These are phyloP conservation scores for Julus scanicus DNA, from an alignment of 2,888 invertebrate genomes.

Conservation along the genomic window DNA sequence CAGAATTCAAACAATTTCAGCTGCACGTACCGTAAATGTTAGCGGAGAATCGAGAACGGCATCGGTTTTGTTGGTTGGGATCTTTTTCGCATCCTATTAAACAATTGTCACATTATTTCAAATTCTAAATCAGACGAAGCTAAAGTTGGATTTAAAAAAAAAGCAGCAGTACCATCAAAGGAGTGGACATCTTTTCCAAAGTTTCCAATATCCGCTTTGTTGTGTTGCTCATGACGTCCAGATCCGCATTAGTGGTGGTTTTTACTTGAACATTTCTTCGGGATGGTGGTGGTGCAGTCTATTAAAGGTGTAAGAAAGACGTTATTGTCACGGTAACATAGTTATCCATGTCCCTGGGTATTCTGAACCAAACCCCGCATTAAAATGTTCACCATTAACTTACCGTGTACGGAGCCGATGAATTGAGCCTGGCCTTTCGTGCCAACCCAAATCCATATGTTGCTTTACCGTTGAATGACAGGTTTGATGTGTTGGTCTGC, in stretches of 20 bases:
- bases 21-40: conserved; percentile 48
- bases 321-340: too few relatives aligned
- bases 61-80: conserved; percentile 69
- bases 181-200: conserved; percentile 84
- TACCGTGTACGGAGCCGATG: conserved; percentile 53
- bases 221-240: conserved; percentile 74
- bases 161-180: conserved; percentile 69
- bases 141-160: background rate
- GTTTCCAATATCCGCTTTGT: conserved; percentile 82
- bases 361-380: too few relatives aligned
- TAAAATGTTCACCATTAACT: background rate
- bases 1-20: too few relatives aligned
- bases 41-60: conserved; percentile 48
- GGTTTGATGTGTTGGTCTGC: conserved; percentile 7
- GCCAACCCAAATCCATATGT: conserved; percentile 50
- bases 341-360: too few relatives aligned
- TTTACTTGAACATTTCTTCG: conserved; percentile 63
- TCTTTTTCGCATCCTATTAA: conserved; percentile 77
- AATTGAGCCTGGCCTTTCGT: conserved; percentile 21
- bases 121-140: too few relatives aligned
- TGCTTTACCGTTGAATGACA: conserved; percentile 49
- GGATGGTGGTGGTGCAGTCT: conserved; percentile 57
- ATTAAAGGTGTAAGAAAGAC: background rate
- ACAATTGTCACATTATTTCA: background rate
- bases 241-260: conserved; percentile 63